A percentile compares a stretch with the other conserved stretches of the same genome.
Conservation (phyloP, 2,113 vertebrate genomes). For the Cheilinus undulatus region DNA sequence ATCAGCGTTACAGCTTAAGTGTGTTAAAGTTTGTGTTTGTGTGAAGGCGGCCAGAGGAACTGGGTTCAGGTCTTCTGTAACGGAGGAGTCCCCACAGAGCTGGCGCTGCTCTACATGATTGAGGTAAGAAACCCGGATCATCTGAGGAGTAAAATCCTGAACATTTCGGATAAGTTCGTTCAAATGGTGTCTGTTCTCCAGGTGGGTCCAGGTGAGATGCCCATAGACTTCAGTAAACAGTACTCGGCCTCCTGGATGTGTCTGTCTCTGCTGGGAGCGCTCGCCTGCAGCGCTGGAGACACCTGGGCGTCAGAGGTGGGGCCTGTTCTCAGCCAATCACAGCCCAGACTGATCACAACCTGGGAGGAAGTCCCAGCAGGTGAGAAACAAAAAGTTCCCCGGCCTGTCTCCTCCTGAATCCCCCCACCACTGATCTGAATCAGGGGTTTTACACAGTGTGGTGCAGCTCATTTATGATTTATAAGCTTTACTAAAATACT, state of each 20-base stretch:
- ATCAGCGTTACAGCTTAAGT: too few relatives aligned
- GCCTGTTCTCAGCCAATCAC: slow-evolving; percentile 86
- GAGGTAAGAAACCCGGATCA: slow-evolving; percentile 74
- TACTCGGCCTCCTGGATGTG: slow-evolving; percentile 97
- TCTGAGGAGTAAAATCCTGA: too few relatives aligned
- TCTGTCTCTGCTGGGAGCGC: slow-evolving; percentile 91
- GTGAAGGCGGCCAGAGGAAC: slow-evolving; percentile 93
- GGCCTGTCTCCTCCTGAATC: too few relatives aligned
- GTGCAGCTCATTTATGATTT: too few relatives aligned
- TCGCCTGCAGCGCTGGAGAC: slow-evolving; percentile 92
- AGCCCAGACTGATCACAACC: slow-evolving; percentile 93
- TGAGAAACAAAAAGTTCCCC: slow-evolving; percentile 63
- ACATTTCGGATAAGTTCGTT: too few relatives aligned
- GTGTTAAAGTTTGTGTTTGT: not conserved
- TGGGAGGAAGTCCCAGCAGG: slow-evolving; percentile 94
- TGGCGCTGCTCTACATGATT: slow-evolving; percentile 96
- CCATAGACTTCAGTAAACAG: slow-evolving; percentile 92
- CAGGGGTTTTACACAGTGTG: not conserved
- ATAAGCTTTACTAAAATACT: too few relatives aligned
- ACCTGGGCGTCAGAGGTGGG: slow-evolving; percentile 98
- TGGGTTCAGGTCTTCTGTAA: slow-evolving; percentile 98
- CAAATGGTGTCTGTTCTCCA: slow-evolving; percentile 21
- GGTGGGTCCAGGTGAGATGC: slow-evolving; percentile 93
- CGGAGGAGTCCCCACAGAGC: slow-evolving; percentile 92
- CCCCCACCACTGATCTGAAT: too few relatives aligned